Evolutionary conservation across 2,113 vertebrate species (phyloP).

Genomic region (Corapipo altera): DNA sequence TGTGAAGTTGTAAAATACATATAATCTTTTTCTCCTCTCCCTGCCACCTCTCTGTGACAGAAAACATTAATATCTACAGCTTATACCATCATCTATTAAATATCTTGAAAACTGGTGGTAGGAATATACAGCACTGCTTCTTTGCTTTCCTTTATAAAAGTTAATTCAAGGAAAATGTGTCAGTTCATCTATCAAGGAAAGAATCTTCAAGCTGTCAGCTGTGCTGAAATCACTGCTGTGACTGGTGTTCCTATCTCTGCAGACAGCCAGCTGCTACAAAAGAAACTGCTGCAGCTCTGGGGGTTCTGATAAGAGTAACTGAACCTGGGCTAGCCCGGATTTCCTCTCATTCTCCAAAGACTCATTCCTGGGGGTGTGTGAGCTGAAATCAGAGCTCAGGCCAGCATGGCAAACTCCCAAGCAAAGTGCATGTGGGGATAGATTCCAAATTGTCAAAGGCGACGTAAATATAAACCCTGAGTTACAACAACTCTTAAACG

Average conservation of each 20-base stretch:
- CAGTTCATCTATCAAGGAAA: background rate
- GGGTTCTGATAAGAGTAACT: background rate
- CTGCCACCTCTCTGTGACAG: background rate
- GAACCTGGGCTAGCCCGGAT: background rate
- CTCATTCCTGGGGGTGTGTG: background rate
- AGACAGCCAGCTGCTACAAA: background rate
- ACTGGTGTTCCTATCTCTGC: background rate
- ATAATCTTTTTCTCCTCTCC: background rate
- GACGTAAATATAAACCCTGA: background rate
- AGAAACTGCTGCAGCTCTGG: background rate
- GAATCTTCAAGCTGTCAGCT: background rate
- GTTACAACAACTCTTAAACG: background rate
- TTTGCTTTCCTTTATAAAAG: background rate
- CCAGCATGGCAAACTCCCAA: too few species aligned
- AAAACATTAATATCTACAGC: background rate
- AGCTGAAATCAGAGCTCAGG: background rate
- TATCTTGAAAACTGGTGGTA: background rate
- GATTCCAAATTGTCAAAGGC: background rate
- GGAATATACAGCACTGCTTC: background rate
- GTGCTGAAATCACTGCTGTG: background rate
- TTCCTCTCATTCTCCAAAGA: too few species aligned
- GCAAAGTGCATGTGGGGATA: fast-evolving
- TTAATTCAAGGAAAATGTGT: background rate
- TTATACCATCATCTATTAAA: background rate
- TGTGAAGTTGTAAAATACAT: background rate